These are phyloP conservation scores for Drosophila sechellia DNA, from an alignment of 1,140 invertebrate species.

Conservation along the genomic window DNA sequence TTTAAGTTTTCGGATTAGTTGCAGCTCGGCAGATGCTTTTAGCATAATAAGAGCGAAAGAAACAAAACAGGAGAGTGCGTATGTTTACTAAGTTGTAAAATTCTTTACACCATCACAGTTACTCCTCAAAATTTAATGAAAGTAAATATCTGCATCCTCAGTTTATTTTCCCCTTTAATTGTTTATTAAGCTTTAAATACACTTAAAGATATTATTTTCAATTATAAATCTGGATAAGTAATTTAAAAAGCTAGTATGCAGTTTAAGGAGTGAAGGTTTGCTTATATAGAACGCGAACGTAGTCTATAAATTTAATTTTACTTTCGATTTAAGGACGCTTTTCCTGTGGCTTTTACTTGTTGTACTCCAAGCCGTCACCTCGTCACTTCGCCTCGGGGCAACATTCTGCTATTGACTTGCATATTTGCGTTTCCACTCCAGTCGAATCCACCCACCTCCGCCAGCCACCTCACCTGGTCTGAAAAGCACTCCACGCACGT, in stretches of 20 bases:
- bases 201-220: no score
- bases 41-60: slow-evolving; percentile 15
- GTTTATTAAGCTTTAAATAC: no score
- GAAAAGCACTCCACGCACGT: slow-evolving; percentile 33
- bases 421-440: slow-evolving; percentile 54
- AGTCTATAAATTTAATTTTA: neutral
- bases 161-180: no score
- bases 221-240: no score
- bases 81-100: slow-evolving; percentile 10
- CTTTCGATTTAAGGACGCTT: neutral
- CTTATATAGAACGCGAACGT: neutral
- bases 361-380: neutral
- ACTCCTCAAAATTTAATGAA: neutral
- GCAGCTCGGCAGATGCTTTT: slow-evolving; percentile 21
- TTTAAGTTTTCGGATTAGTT: slow-evolving; percentile 44
- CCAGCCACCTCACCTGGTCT: neutral
- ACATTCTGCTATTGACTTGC: slow-evolving; percentile 40
- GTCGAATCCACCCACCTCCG: slow-evolving; percentile 4
- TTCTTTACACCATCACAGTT: neutral
- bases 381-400: slow-evolving; percentile 4
- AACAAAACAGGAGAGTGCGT: neutral
- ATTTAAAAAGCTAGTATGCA: no score
- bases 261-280: no score
- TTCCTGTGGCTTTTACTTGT: slow-evolving; percentile 5
- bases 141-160: no score